Base-by-base conservation (phyloP, 2,888 invertebrate genomes). In the Julus scanicus region DNA sequence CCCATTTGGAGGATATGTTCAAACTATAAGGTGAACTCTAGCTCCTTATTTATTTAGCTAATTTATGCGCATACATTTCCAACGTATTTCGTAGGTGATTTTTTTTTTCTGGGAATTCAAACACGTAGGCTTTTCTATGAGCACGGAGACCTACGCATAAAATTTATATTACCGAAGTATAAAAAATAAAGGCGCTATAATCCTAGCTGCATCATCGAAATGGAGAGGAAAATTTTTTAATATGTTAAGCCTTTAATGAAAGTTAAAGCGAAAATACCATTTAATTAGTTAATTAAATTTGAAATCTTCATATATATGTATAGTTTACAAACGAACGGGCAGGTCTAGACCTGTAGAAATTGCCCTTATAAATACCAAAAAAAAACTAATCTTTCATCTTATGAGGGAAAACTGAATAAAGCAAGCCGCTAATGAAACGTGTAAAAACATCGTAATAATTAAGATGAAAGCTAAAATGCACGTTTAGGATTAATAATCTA, bases 1-100 rank as follows among this genome's bases (percentile, higher is more conserved):
- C 63, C 63, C 63, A 63, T 63, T 63, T 63, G 63, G 63, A 63
- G 63, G 63, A 63, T 63, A 63, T 63, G 63, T 63, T 63, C 63
- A 63, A 63, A 63, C 63, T 63, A 63, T 63, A 63, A 63, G 63
- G 63, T 63, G 63, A 63, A 63, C 63, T 63, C 63, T 20, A 63
- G 63, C 63, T 63, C 63, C 63, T 63, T 63, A 63, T 63, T 63
- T 63, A 63, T 63, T 63, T 63, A 63, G 63, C 63, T 63, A 63
- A 63, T 63, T 63, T 63, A 63, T 63, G 63, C 63, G 63, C 63
- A 63, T 63, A 63, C 63, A 63, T 63, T 63, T 63, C 63, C 11
- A 13, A 20, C 63, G 63, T n/a, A n/a, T 63, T 63, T 63, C 63
- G n/a, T 63, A n/a, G 63, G 20, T 4, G 63, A n/a, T 63, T 63